These are phyloP conservation scores for Nebria salina DNA, from an alignment of 2,888 invertebrate species.

Conservation along the genomic window DNA sequence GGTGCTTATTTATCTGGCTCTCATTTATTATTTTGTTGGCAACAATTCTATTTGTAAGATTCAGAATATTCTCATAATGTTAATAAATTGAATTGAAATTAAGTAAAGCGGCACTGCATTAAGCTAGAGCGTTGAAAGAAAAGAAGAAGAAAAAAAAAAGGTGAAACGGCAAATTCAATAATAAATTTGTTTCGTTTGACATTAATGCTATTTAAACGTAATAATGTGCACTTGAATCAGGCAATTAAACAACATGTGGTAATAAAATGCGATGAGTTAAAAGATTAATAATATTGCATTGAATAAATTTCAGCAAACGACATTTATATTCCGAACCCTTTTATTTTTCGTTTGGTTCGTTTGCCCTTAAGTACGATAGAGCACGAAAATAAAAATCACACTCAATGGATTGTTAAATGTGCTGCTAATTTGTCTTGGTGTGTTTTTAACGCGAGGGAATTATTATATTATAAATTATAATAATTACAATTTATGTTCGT, in stretches of 20 bases:
- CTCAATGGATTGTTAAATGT: slow-evolving; percentile 22
- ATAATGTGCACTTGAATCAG: slow-evolving; percentile 43
- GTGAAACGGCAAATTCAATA: slow-evolving; percentile 20
- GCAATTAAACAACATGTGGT: slow-evolving; percentile 44
- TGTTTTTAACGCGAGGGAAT: slow-evolving; percentile 40
- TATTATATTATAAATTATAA: slow-evolving; percentile 46
- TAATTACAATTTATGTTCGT: slow-evolving; percentile 45
- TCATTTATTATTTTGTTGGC: too few relatives aligned
- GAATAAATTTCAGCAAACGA: slow-evolving; percentile 39
- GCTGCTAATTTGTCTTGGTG: slow-evolving; percentile 40
- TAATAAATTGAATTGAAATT: too few relatives aligned
- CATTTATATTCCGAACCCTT: slow-evolving; percentile 28
- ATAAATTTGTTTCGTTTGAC: slow-evolving; percentile 26
- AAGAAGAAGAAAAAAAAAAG: neutral
- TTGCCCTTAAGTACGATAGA: slow-evolving; percentile 6
- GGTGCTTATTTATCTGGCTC: too few relatives aligned
- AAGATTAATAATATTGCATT: slow-evolving; percentile 39
- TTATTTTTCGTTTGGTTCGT: slow-evolving; percentile 6
- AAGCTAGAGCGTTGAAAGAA: neutral
- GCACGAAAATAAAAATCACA: slow-evolving; percentile 9
- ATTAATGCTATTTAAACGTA: slow-evolving; percentile 42
- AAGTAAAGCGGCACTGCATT: slow-evolving; percentile 9
- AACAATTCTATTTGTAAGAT: too few relatives aligned
- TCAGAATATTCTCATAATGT: too few relatives aligned
- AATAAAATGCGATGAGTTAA: slow-evolving; percentile 37